Evolutionary conservation across 2,888 invertebrate genomes (phyloP), one percentile per base, ranked within the genome.

Genomic region (Cynaeus angustus): DNA sequence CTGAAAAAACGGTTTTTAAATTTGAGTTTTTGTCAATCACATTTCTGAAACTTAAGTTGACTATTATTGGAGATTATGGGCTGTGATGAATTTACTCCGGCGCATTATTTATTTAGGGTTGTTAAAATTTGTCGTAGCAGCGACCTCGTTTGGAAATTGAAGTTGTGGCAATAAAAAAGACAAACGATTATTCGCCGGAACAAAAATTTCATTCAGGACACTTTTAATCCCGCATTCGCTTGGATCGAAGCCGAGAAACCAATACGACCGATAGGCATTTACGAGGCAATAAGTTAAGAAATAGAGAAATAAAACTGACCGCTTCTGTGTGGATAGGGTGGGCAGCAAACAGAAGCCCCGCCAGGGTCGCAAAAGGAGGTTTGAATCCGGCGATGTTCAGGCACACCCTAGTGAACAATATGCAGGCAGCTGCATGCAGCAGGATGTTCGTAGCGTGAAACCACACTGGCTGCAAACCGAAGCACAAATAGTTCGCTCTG

Each of bases 301-400:
- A 65, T 65, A 65, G 65, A 68, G 64, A 71, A 68, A 68, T 66
- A 77, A 75, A 68, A 90, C 94, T 93, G 83, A 95, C 95, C 83
- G 96, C 95, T 85, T 96, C 96, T 0, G 95, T 94, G 84, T 96
- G 96, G 72, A 96, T 89, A 14, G 96, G 96, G 83, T 96, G 96
- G 1, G 92, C 89, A 3, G 95, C 94, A 82, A 96, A 96, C 76
- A 95, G 86, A 45, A 93, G 84, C 12, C 92, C 92, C 0, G 94
- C 91, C 9, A 92, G 85, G 5, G 92, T 89, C 3, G 94, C 91
- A 76, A 92, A 92, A 43, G 90, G 90, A 12, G 90, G 89, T 78
- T 89, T 89, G 75, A 93, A 86, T 13, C 90, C 88, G 50, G 91
- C 92, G 55, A 93, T 89, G n/a, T 87, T 86, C 52, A 89, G 86